Evolutionary conservation across 2,888 invertebrate genomes (phyloP), one percentile per base, ranked within the genome.

Genomic region (Candidula unifasciata): DNA sequence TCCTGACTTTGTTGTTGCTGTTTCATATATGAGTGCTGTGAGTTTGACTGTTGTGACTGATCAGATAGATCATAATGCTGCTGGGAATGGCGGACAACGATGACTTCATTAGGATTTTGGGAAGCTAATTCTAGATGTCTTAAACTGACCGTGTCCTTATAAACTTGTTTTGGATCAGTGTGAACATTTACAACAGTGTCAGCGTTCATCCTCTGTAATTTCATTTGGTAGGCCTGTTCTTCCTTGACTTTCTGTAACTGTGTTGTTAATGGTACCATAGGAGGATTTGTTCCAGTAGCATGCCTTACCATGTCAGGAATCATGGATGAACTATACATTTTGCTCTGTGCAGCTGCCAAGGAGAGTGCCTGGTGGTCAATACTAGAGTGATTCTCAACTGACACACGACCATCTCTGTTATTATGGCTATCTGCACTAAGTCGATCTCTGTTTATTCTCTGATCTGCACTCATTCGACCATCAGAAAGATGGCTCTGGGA

Each of bases 191-290:
- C 10, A 21, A 21, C 57, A 44, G 27, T 5, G 3, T 76, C 77
- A 8, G 18, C 2, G 21, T 60, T 60, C 71, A 79, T 71, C 37
- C 79, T 68, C 35, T 78, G 78, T 52, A 83, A 37, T 44, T 79
- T 83, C 83, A 83, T 57, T 27, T 83, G 77, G 57, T 83, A 77
- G 1, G 78, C 79, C 52, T 84, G 84, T 16, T 84, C 84, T 69
- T 84, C 84, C 44, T 66, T 57, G 24, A 84, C 74, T 66, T 84
- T 84, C 66, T 84, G 80, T 18, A 84, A 54, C 66, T 84, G 84
- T n/a, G 84, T 84, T 21, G 80, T 80, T n/a, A 84, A 37, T 6
- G 84, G 80, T 3, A 84, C 64, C 84, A 84, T 84, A 1, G 69
- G 84, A 5, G 83, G 78, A 33, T 83, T 83, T 3, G 33, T 77